These are phyloP conservation scores for Papilio dardanus DNA, from an alignment of 1,140 invertebrate species.

Conservation along the genomic window DNA sequence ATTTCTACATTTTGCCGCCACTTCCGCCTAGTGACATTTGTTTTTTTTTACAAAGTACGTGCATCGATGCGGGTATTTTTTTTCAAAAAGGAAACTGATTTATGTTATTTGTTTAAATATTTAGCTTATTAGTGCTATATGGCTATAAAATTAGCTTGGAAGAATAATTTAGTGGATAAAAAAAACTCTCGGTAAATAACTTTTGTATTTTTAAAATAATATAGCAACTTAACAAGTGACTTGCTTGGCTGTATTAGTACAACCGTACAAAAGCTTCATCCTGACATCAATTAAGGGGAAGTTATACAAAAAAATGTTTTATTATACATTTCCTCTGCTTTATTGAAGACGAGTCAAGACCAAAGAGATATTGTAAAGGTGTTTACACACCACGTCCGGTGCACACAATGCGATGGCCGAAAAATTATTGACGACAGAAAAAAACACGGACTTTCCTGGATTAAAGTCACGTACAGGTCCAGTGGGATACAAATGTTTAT, in stretches of 20 bases:
- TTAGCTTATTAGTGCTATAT: not conserved
- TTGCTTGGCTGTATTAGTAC: not conserved
- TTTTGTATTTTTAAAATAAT: no score
- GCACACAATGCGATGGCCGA: conserved; percentile 18
- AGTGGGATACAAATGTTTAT: conserved; percentile 9
- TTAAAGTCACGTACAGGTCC: conserved; percentile 28
- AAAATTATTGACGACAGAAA: conserved; percentile 25
- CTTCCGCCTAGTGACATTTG: conserved; percentile 51
- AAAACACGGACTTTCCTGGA: conserved; percentile 33
- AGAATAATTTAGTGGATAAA: no score
- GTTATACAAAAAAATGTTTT: conserved; percentile 29
- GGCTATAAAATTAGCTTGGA: no score
- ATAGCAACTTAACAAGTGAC: no score
- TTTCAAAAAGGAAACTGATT: conserved; percentile 37
- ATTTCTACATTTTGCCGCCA: conserved; percentile 45
- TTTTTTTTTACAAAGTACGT: conserved; percentile 45
- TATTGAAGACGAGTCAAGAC: conserved; percentile 32
- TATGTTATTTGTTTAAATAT: not conserved
- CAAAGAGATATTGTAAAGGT: conserved; percentile 40
- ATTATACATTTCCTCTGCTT: conserved; percentile 27
- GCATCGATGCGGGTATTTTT: conserved; percentile 43
- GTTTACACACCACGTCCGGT: conserved; percentile 42
- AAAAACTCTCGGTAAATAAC: no score
- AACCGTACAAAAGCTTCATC: not conserved
- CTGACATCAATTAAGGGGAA: conserved; percentile 18